These are phyloP conservation scores for Calyptommatus sinebrachiatus DNA, from an alignment of 2,113 vertebrate genomes.

Conservation along the genomic window DNA sequence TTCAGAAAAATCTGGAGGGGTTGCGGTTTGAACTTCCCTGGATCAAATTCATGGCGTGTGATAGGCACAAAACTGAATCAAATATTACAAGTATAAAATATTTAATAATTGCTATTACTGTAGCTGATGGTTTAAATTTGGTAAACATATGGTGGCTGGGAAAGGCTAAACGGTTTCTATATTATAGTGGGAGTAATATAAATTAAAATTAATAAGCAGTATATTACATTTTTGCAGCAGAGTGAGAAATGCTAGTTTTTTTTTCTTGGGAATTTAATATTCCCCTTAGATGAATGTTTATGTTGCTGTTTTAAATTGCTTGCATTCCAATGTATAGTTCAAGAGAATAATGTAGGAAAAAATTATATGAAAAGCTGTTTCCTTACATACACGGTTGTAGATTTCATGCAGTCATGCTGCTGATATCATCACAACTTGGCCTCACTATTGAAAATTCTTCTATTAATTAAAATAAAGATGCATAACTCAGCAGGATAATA, in stretches of 20 bases:
- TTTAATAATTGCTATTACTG: constrained; percentile 56
- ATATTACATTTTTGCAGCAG: constrained; percentile 54
- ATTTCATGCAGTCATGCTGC: constrained; percentile 43
- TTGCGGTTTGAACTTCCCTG: constrained; percentile 27
- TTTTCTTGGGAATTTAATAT: constrained; percentile 47
- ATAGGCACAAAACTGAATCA: constrained; percentile 45
- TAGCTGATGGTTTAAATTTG: constrained; percentile 41
- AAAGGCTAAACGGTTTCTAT: constrained; percentile 49
- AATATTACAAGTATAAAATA: constrained; percentile 47
- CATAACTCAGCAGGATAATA: constrained; percentile 47
- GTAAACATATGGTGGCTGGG: constrained; percentile 26
- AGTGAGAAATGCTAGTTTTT: constrained; percentile 41
- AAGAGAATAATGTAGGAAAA: constrained; percentile 5
- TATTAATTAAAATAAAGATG: constrained; percentile 53
- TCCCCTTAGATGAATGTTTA: constrained; percentile 30
- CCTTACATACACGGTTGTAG: constrained; percentile 30
- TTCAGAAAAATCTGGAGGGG: no score
- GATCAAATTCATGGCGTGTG: constrained; percentile 47
- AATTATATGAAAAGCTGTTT: constrained; percentile 44
- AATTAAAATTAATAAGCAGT: constrained; percentile 63
- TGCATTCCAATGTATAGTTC: constrained; percentile 32
- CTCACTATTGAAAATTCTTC: constrained; percentile 49
- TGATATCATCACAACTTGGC: constrained; percentile 45
- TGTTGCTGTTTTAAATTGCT: constrained; percentile 18
- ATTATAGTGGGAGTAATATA: constrained; percentile 60